Percentiles rank a stretch among this genome's conserved stretches.
Evolutionary conservation across 1,140 invertebrate species (phyloP).

Genomic region (Sipha flava): DNA sequence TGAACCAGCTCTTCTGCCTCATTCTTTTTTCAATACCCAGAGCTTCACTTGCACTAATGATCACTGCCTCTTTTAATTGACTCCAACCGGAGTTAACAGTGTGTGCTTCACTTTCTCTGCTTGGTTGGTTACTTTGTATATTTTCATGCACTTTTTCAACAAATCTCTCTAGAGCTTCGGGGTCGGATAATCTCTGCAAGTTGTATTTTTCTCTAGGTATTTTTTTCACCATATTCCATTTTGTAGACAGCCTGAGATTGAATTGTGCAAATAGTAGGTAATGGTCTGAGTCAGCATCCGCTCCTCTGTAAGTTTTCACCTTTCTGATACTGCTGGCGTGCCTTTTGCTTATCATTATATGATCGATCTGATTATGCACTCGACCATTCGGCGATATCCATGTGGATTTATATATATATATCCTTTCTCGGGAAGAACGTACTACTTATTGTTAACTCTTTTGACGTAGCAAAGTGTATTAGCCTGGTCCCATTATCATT

Average conservation of each 20-base stretch:
- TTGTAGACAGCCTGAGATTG: neutral
- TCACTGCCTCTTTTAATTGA: neutral
- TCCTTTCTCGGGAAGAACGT: constrained; percentile 35
- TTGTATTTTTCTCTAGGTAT: neutral
- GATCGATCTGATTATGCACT: constrained; percentile 35
- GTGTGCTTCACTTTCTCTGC: neutral
- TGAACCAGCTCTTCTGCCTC: constrained; percentile 29
- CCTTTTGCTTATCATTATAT: constrained; percentile 34
- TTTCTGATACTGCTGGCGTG: constrained; percentile 12
- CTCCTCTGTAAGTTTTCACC: constrained; percentile 34
- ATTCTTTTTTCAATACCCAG: neutral
- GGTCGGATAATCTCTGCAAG: neutral
- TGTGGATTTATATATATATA: constrained; percentile 37
- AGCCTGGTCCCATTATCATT: constrained; percentile 36
- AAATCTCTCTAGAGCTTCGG: neutral
- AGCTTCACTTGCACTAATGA: neutral
- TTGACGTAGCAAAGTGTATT: constrained; percentile 33
- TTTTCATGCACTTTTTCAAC: neutral
- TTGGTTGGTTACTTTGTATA: neutral
- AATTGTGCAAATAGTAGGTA: constrained; percentile 30
- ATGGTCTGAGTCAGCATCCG: constrained; percentile 33
- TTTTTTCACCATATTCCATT: neutral
- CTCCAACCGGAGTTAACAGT: neutral
- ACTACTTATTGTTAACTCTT: constrained; percentile 34
- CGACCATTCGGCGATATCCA: constrained; percentile 36